These are phyloP conservation scores for Apis dorsata DNA, from an alignment of 1,140 invertebrate species.

Conservation along the genomic window DNA sequence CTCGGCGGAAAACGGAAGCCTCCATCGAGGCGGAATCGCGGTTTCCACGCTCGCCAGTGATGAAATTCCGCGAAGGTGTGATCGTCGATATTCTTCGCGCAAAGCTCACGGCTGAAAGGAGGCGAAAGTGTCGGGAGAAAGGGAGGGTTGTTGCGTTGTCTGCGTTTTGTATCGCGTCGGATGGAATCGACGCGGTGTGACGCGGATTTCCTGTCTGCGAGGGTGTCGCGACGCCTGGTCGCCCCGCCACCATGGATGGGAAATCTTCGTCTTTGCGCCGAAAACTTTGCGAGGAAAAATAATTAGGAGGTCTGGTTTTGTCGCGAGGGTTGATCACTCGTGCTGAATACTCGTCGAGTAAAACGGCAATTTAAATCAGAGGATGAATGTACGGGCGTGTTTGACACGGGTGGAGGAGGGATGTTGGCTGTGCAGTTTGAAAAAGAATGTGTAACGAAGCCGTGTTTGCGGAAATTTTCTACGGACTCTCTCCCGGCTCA, in stretches of 20 bases:
- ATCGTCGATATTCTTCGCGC: constrained; percentile 28
- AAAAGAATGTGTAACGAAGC: constrained; percentile 33
- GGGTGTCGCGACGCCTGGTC: not conserved
- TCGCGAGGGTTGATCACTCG: constrained; percentile 50
- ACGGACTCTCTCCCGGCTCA: not conserved
- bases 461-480: constrained; percentile 9
- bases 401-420: not conserved
- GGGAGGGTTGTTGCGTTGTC: not conserved
- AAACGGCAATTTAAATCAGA: constrained; percentile 66
- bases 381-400: constrained; percentile 21
- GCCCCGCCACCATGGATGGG: no score
- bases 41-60: constrained; percentile 11
- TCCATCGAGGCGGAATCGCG: constrained; percentile 24
- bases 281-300: constrained; percentile 45
- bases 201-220: constrained; percentile 16
- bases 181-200: not conserved
- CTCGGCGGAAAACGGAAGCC: not conserved
- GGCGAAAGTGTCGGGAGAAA: not conserved
- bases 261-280: no score
- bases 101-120: constrained; percentile 15
- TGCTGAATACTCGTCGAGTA: constrained; percentile 48
- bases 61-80: not conserved
- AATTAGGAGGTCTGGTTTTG: constrained; percentile 44
- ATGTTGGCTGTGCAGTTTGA: not conserved
- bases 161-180: constrained; percentile 15